Conservation (phyloP, 92 coral and sea anemone genomes). For the Paramuricea clavata region DNA sequence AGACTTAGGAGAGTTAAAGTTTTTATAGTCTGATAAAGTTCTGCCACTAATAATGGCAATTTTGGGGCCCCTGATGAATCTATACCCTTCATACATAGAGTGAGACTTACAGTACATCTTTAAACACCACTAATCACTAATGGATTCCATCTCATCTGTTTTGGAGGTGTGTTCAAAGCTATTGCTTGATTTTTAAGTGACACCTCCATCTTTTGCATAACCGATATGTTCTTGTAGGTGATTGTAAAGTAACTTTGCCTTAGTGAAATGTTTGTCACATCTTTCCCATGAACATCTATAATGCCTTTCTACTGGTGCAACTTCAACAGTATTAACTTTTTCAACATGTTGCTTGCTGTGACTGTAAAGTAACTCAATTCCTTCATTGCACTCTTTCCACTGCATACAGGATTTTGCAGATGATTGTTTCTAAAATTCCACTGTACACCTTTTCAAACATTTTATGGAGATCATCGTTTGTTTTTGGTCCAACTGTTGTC, state of each 20-base stretch:
- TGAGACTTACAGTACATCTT: slow-evolving; percentile 35
- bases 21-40: slow-evolving; percentile 43
- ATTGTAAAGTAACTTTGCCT: slow-evolving; percentile 31
- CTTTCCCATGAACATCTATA: slow-evolving; percentile 33
- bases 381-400: slow-evolving; percentile 17
- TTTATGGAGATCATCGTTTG: slow-evolving; percentile 12
- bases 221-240: slow-evolving; percentile 43
- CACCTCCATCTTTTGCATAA: slow-evolving; percentile 34
- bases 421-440: slow-evolving; percentile 34
- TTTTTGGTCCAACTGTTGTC: slow-evolving; percentile 26
- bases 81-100: slow-evolving; percentile 41
- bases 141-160: slow-evolving; percentile 50
- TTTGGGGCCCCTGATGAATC: slow-evolving; percentile 37
- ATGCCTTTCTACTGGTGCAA: slow-evolving; percentile 48
- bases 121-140: slow-evolving; percentile 32
- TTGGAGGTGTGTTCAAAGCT: neutral
- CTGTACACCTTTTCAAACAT: slow-evolving; percentile 26
- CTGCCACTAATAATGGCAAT: slow-evolving; percentile 58
- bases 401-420: slow-evolving; percentile 32
- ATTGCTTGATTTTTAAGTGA: neutral
- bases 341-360: slow-evolving; percentile 45
- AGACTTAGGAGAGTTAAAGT: slow-evolving; percentile 51
- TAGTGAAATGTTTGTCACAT: slow-evolving; percentile 42
- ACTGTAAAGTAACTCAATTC: slow-evolving; percentile 2
- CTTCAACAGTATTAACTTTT: neutral